Conservation (phyloP, 2,113 vertebrate genomes). For the Psophia crepitans region DNA sequence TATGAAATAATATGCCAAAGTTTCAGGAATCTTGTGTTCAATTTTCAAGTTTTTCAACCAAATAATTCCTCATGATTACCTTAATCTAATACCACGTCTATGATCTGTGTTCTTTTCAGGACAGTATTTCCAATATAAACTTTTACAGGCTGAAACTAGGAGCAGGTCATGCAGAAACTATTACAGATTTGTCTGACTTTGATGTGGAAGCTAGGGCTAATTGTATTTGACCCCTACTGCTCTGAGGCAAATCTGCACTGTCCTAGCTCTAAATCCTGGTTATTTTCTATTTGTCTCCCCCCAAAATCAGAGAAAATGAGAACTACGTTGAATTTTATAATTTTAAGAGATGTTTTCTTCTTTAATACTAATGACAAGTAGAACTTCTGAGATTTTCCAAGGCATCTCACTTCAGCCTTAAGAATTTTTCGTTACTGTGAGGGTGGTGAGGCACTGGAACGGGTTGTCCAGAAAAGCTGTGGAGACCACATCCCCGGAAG, state of each 20-base stretch:
- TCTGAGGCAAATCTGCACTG: background rate
- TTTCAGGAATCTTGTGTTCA: background rate
- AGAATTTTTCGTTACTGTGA: background rate
- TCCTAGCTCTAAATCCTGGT: background rate
- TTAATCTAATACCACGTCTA: background rate
- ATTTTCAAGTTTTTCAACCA: background rate
- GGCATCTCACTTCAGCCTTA: background rate
- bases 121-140: background rate
- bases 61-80: background rate
- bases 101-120: background rate
- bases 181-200: background rate
- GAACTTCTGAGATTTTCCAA: background rate
- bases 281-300: background rate
- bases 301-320: background rate
- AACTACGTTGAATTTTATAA: background rate
- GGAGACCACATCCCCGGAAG: no score
- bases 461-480: no score
- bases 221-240: background rate
- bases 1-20: background rate
- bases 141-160: background rate
- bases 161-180: background rate
- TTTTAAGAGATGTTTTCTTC: background rate
- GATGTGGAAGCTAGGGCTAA: background rate
- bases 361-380: background rate
- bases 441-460: no score